phyloP scores from a whole-genome alignment of 1,140 invertebrate genomes.

The Dreissena rostriformis region DNA sequence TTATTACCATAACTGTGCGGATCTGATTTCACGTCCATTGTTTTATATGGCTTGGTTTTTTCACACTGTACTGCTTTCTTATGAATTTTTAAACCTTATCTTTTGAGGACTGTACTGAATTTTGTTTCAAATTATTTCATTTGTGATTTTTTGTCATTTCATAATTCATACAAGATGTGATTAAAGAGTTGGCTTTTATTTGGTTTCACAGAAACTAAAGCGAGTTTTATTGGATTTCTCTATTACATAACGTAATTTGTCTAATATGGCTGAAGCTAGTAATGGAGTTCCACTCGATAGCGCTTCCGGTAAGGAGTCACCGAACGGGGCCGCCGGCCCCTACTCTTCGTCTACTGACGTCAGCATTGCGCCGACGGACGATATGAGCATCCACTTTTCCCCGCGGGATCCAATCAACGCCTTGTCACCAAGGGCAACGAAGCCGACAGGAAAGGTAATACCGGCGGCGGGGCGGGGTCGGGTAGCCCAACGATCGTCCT shows the following conservation, averaged over 20 bases:
- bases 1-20: too few relatives aligned
- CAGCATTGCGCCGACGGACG: constrained; percentile 30
- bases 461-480: not conserved
- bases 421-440: constrained; percentile 41
- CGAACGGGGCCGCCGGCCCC: constrained; percentile 9
- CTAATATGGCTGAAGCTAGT: constrained; percentile 40
- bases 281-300: not conserved
- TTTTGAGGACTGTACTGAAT: too few relatives aligned
- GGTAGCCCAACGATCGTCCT: not conserved
- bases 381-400: constrained; percentile 45
- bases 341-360: constrained; percentile 3
- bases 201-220: too few relatives aligned
- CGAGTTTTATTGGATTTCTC: too few relatives aligned
- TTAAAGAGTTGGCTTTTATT: too few relatives aligned
- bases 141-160: too few relatives aligned
- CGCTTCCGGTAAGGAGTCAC: constrained; percentile 9
- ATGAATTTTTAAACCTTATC: too few relatives aligned
- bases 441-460: constrained; percentile 12
- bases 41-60: too few relatives aligned
- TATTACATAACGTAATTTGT: not conserved
- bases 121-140: too few relatives aligned
- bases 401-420: not conserved
- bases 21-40: too few relatives aligned
- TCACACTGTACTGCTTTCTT: too few relatives aligned
- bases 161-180: too few relatives aligned